Base-by-base conservation (phyloP, 2,888 invertebrate genomes). In the Drosophila dives region DNA sequence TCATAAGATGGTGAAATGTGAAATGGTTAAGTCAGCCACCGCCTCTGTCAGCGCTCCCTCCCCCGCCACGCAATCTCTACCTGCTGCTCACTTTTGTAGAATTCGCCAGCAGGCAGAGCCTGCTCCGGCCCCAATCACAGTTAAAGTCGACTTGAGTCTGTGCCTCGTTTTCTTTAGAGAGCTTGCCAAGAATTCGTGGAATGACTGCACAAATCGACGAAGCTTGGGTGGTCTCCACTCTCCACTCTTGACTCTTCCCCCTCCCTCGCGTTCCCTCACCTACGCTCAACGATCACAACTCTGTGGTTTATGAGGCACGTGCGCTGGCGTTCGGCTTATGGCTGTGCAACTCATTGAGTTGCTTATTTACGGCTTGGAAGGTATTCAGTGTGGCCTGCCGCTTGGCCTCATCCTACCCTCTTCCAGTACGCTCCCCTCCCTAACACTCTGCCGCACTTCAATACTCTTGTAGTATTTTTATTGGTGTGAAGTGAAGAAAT, bases 281-380 rank as follows among this genome's bases (percentile, higher is more conserved):
- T 10, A 15, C 49, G 2, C 10, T 11, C 49, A 11, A 26, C 26
- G 23, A 45, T 26, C 49, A 49, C 26, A 11, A 68, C 58, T 56
- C 67, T 69, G 79, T 89, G 89, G 84, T 89, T 85, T 89, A 86
- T 84, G 85, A 80, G 85, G 85, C 85, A 85, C 85, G 90, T 85
- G 85, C 85, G 88, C 90, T 89, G 89, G 84, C 83, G 83, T 88
- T 83, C 78, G 80, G 79, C 80, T 80, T 80, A 77, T 77, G 75
- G 68, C 71, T 72, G 75, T 86, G 72, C 84, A 86, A 89, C 89
- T 89, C 89, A 85, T 89, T 85, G 84, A 85, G 84, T 89, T 85
- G 84, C 84, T 85, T 85, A 87, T 85, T 85, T 85, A 85, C 84
- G 87, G 85, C 88, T 80, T 65, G 67, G 26, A 73, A 84, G 87